Conservation (phyloP, 1,140 invertebrate species). For the Calephelis virginiensis region DNA sequence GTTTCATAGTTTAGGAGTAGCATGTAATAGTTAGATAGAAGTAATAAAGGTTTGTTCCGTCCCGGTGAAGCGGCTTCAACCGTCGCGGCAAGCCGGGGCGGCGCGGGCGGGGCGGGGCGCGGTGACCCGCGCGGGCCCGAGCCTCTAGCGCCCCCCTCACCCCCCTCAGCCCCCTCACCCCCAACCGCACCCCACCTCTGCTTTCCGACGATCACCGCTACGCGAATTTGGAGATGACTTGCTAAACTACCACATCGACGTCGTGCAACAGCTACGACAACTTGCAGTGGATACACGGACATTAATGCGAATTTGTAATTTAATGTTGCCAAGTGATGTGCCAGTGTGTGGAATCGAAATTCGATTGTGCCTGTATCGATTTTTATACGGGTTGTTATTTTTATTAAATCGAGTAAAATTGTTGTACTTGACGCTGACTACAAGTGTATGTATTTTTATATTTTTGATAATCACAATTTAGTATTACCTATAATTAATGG, state of each 20-base stretch:
- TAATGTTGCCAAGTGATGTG: background rate
- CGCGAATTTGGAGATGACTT: background rate
- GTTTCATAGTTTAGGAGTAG: too few species aligned
- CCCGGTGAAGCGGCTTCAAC: constrained; percentile 60
- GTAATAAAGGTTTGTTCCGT: constrained; percentile 2
- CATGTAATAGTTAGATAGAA: too few species aligned
- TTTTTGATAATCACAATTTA: background rate
- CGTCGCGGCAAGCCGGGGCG: constrained; percentile 64
- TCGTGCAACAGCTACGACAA: too few species aligned
- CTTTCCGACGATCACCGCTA: constrained; percentile 14
- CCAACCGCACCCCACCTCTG: constrained; percentile 13
- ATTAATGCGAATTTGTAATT: background rate
- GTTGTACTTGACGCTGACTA: background rate
- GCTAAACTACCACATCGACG: too few species aligned
- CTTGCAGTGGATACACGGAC: too few species aligned
- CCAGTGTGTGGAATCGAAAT: constrained; percentile 32
- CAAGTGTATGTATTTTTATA: background rate
- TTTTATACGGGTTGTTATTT: constrained; percentile 31
- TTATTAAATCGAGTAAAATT: background rate
- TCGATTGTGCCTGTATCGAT: constrained; percentile 25
- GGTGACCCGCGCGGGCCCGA: constrained; percentile 49
- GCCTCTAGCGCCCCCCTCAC: constrained; percentile 25
- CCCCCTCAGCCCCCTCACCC: constrained; percentile 16
- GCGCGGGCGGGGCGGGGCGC: constrained; percentile 52
- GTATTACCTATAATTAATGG: too few species aligned